phyloP scores from a whole-genome alignment of 30 jellyfish, hydroid and myxozoan genomes.

The Chironex yamaguchii region DNA sequence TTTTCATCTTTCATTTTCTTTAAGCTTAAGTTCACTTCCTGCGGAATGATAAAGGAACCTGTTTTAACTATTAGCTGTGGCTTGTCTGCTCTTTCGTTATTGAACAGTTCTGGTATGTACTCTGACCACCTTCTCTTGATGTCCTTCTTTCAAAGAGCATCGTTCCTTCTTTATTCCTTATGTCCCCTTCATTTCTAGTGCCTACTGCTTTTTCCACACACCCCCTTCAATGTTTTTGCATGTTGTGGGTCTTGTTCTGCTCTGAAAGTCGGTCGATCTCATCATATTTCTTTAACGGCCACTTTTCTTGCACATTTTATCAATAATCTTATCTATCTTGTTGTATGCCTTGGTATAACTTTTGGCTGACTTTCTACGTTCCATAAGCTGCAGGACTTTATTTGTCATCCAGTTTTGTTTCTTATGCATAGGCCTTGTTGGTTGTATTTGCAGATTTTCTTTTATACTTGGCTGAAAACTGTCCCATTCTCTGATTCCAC shows the following conservation, averaged over 20 bases:
- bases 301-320: too few relatives aligned
- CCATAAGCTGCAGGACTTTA: conserved; percentile 23
- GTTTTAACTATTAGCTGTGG: background rate
- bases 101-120: background rate
- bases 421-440: too few relatives aligned
- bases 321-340: too few relatives aligned
- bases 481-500: too few relatives aligned
- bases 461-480: too few relatives aligned
- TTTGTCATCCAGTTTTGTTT: conserved; percentile 43
- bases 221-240: too few relatives aligned
- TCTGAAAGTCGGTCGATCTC: too few relatives aligned
- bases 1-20: background rate
- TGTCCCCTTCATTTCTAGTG: background rate
- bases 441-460: too few relatives aligned
- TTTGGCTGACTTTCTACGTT: background rate
- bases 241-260: too few relatives aligned
- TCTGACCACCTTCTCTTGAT: background rate
- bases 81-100: background rate
- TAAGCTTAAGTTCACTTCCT: background rate
- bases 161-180: background rate
- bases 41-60: background rate
- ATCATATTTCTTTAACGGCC: too few relatives aligned
- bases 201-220: background rate
- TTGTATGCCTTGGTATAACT: too few relatives aligned
- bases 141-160: too few relatives aligned